Evolutionary conservation across 2,888 invertebrate genomes (phyloP).

Genomic region (Drosophila birchii): DNA sequence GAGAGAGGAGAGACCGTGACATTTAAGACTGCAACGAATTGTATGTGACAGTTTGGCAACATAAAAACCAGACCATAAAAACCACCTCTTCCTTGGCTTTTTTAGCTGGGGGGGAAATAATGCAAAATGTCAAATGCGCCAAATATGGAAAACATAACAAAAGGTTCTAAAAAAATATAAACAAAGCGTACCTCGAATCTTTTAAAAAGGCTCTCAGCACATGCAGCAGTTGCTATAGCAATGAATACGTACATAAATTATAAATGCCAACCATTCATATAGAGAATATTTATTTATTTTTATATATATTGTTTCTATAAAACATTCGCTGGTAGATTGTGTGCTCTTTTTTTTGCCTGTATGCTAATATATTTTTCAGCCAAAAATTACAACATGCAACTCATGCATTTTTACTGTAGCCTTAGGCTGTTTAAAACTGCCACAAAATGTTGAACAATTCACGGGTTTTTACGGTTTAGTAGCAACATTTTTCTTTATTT

Average conservation of each 20-base stretch:
- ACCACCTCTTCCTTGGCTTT: constrained; percentile 31
- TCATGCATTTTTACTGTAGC: constrained; percentile 23
- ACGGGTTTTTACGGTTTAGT: constrained; percentile 44
- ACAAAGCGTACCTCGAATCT: not conserved
- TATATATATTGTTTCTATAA: constrained; percentile 48
- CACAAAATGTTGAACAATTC: constrained; percentile 63
- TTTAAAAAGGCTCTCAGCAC: constrained; percentile 12
- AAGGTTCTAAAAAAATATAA: constrained; percentile 27
- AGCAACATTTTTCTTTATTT: constrained; percentile 61
- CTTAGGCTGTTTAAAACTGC: constrained; percentile 31
- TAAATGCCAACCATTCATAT: constrained; percentile 11
- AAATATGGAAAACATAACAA: constrained; percentile 36
- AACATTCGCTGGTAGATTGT: constrained; percentile 9
- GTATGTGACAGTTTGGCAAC: constrained; percentile 21
- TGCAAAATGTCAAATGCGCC: constrained; percentile 41
- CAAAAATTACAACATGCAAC: constrained; percentile 27
- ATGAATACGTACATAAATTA: constrained; percentile 45
- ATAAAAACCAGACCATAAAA: constrained; percentile 26
- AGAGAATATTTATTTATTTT: constrained; percentile 28
- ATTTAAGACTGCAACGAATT: constrained; percentile 31
- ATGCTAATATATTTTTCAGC: constrained; percentile 13
- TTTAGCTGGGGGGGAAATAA: constrained; percentile 49
- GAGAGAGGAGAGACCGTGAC: constrained; percentile 39
- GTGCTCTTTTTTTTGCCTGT: constrained; percentile 25
- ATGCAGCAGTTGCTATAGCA: constrained; percentile 25